Evolutionary conservation across 92 coral and sea anemone genomes (phyloP).

Genomic region (Muricea muricata): DNA sequence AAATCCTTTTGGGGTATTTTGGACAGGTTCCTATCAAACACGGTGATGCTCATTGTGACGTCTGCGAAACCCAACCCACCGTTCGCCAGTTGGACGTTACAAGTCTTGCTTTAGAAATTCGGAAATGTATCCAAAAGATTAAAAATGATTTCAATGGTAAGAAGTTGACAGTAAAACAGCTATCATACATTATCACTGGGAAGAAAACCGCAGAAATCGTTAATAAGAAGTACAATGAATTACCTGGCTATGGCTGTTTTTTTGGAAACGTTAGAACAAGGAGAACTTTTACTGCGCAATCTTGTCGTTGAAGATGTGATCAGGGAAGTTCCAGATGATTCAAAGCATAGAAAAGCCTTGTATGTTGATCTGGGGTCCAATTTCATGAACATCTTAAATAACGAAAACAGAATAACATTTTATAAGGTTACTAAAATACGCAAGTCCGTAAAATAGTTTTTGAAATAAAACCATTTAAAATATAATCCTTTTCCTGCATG

Average conservation of each 20-base stretch:
- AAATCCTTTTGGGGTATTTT: constrained; percentile 32
- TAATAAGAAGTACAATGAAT: constrained; percentile 37
- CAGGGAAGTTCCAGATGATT: constrained; percentile 17
- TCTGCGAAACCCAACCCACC: constrained; percentile 6
- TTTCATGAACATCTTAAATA: constrained; percentile 29
- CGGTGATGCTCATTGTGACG: constrained; percentile 30
- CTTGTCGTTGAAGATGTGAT: constrained; percentile 10
- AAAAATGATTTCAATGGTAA: constrained; percentile 31
- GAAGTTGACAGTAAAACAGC: constrained; percentile 39
- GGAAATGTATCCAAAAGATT: constrained; percentile 32
- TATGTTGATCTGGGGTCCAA: constrained; percentile 34
- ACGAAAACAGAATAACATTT: constrained; percentile 35
- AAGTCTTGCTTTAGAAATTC: constrained; percentile 24
- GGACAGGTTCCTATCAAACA: not conserved
- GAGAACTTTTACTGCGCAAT: constrained; percentile 30
- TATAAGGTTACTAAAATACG: not conserved
- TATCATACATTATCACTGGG: constrained; percentile 36
- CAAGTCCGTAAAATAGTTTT: not conserved
- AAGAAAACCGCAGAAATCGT: constrained; percentile 36
- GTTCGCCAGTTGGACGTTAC: constrained; percentile 14
- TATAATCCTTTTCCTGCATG: too few species aligned
- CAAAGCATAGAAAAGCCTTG: constrained; percentile 22
- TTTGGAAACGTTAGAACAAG: constrained; percentile 43
- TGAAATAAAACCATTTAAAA: too few species aligned
- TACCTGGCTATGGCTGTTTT: constrained; percentile 32